These are phyloP conservation scores for Charina bottae DNA, from an alignment of 2,113 vertebrate species.

Conservation along the genomic window DNA sequence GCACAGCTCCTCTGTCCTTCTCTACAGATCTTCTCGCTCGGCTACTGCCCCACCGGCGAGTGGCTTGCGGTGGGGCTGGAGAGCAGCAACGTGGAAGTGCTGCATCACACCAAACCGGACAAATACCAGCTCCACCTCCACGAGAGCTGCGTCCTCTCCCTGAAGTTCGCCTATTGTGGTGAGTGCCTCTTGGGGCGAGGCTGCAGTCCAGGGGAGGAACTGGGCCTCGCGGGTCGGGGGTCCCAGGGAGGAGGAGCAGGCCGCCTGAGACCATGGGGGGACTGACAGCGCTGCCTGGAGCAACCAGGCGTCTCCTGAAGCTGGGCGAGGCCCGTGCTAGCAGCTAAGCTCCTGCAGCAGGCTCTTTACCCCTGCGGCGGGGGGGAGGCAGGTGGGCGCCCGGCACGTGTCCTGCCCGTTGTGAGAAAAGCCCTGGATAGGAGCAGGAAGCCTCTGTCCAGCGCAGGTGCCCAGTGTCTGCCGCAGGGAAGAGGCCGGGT, in stretches of 20 bases:
- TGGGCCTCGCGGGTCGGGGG: too few species aligned
- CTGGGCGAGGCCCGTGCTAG: not conserved
- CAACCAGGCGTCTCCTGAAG: not conserved
- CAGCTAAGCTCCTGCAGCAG: not conserved
- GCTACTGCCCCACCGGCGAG: constrained; percentile 95
- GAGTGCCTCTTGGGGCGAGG: constrained; percentile 48
- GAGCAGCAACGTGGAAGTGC: constrained; percentile 97
- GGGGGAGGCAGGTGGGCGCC: not conserved
- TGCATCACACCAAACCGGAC: constrained; percentile 96
- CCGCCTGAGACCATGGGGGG: not conserved
- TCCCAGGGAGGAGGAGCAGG: not conserved
- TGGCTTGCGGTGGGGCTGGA: constrained; percentile 98
- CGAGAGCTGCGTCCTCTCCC: constrained; percentile 96
- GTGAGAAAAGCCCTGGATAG: not conserved
- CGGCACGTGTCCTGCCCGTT: not conserved
- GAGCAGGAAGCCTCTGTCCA: not conserved
- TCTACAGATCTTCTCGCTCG: constrained; percentile 91
- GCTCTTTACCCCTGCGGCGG: not conserved
- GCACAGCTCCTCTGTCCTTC: rapidly evolving
- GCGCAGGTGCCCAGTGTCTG: not conserved
- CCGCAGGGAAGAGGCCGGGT: not conserved
- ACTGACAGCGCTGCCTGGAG: not conserved
- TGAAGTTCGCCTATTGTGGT: constrained; percentile 97
- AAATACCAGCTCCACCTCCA: constrained; percentile 98
- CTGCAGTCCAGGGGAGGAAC: not conserved